A percentile compares a stretch with the other conserved stretches of the same genome.
Conservation (phyloP, 1,140 invertebrate genomes). For the Drosophila ambigua region DNA sequence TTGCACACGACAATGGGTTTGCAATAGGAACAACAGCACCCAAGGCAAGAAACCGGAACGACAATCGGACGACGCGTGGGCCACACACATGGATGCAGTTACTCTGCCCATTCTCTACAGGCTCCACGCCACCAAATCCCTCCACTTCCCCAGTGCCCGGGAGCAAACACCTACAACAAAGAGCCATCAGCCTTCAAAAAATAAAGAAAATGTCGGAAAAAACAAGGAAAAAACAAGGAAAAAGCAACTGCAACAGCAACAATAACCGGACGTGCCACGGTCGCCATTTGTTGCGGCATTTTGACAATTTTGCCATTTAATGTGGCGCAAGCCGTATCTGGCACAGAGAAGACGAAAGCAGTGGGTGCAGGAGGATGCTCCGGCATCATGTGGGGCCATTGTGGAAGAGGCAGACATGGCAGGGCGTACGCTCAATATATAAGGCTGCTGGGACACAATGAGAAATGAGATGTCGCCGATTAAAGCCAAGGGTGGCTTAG, state of each 20-base stretch:
- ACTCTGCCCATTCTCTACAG: not conserved
- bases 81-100: conserved; percentile 34
- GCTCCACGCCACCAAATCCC: not conserved
- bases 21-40: conserved; percentile 33
- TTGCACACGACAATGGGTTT: conserved; percentile 55
- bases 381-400: conserved; percentile 18
- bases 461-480: conserved; percentile 20
- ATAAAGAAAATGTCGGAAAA: conserved; percentile 36
- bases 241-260: conserved; percentile 18
- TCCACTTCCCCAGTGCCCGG: conserved; percentile 16
- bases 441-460: conserved; percentile 21
- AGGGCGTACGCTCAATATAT: conserved; percentile 13
- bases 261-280: conserved; percentile 58
- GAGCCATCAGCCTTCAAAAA: conserved; percentile 20
- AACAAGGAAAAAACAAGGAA: conserved; percentile 11
- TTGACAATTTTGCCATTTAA: conserved; percentile 73
- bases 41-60: conserved; percentile 46
- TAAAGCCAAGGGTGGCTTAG: not conserved
- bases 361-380: conserved; percentile 16
- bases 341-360: conserved; percentile 1
- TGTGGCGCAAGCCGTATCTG: conserved; percentile 37
- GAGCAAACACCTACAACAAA: conserved; percentile 40
- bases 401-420: not conserved
- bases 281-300: conserved; percentile 73
- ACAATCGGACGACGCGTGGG: conserved; percentile 40